Percentiles rank a stretch among this genome's conserved stretches.
Conservation (phyloP, 2,888 invertebrate genomes). For the Pyrocoelia pectoralis region DNA sequence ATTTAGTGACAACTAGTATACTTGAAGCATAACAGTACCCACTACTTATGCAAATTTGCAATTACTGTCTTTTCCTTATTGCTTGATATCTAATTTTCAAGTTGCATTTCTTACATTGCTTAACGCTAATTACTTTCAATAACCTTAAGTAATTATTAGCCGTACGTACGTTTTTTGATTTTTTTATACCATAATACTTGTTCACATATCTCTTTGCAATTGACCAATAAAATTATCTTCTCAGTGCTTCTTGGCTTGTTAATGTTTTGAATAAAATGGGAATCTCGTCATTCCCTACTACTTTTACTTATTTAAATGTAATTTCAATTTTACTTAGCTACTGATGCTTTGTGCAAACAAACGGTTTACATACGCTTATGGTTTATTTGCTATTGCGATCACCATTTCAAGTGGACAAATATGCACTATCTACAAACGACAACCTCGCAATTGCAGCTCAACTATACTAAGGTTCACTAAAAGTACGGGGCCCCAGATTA, state of each 20-base stretch:
- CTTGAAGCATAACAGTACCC: conserved; percentile 9
- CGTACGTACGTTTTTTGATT: not conserved
- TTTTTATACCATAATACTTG: not conserved
- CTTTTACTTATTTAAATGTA: not conserved
- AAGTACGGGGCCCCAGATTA: too few species aligned
- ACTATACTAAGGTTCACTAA: too few species aligned
- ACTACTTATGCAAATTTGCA: conserved; percentile 15
- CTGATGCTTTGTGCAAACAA: not conserved
- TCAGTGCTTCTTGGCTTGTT: not conserved
- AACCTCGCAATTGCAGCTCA: too few species aligned
- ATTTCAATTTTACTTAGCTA: not conserved
- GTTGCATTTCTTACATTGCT: conserved; percentile 9
- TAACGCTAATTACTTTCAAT: conserved; percentile 16
- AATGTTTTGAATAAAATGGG: not conserved
- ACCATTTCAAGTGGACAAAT: too few species aligned
- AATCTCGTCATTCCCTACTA: not conserved
- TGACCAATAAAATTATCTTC: conserved; percentile 4
- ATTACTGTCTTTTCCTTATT: conserved; percentile 14
- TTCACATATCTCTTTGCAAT: not conserved
- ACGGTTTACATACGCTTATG: not conserved
- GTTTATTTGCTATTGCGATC: too few species aligned
- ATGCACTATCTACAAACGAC: too few species aligned
- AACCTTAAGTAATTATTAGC: conserved; percentile 10
- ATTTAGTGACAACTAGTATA: conserved; percentile 11
- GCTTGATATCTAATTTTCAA: conserved; percentile 15